A percentile compares a stretch with the other conserved stretches of the same genome.
Conservation (phyloP, 2,113 vertebrate species). For the Emydura subglobosa region DNA sequence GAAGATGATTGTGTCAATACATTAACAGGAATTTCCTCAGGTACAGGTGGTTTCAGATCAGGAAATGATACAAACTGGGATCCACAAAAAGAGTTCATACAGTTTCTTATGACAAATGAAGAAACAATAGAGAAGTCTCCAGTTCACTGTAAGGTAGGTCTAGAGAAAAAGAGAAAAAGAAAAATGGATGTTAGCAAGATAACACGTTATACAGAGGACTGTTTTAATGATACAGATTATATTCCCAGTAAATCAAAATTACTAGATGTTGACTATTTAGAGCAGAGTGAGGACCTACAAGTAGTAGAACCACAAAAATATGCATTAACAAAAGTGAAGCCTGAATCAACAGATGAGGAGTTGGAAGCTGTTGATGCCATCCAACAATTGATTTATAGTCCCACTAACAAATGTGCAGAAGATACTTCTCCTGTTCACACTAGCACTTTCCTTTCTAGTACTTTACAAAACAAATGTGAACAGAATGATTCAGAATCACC, state of each 20-base stretch:
- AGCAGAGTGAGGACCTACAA: constrained; percentile 84
- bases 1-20: constrained; percentile 81
- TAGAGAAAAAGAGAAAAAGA: constrained; percentile 86
- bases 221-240: constrained; percentile 84
- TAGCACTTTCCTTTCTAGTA: constrained; percentile 82
- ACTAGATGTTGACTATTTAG: constrained; percentile 79
- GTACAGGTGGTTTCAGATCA: constrained; percentile 84
- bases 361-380: constrained; percentile 83
- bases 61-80: constrained; percentile 86
- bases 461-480: constrained; percentile 86
- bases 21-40: constrained; percentile 86
- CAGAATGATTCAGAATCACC: constrained; percentile 84
- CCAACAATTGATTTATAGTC: constrained; percentile 85
- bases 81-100: constrained; percentile 89
- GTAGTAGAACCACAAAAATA: constrained; percentile 80
- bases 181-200: constrained; percentile 87
- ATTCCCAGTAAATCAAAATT: constrained; percentile 81
- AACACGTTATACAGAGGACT: constrained; percentile 87
- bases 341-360: constrained; percentile 83
- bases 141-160: constrained; percentile 81
- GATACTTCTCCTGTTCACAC: constrained; percentile 86
- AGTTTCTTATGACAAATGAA: constrained; percentile 87
- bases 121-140: constrained; percentile 84
- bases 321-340: constrained; percentile 81
- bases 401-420: constrained; percentile 83